A percentile compares a stretch with the other conserved stretches of the same genome.
Evolutionary conservation across 2,797 vertebrate genomes (phyloP).

Genomic region (Neostethus bicornis): DNA sequence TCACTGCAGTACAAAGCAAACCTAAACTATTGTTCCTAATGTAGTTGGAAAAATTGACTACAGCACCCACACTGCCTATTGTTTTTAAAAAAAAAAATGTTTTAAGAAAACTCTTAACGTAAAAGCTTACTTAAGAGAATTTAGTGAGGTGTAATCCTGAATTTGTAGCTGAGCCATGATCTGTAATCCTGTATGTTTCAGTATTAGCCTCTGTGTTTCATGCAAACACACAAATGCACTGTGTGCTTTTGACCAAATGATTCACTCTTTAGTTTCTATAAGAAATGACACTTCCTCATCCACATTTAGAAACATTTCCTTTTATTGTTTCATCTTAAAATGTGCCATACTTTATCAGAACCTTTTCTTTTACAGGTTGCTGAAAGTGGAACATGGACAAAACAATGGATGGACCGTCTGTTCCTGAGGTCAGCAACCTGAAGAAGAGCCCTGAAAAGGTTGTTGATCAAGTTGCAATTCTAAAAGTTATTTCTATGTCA

Average conservation of each 20-base stretch:
- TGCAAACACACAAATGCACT: constrained; percentile 8
- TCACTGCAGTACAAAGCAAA: not conserved
- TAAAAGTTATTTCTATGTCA: not conserved
- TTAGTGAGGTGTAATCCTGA: constrained; percentile 11
- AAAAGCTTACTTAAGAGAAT: too few species aligned
- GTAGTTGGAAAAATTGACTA: not conserved
- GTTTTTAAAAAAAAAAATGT: too few species aligned
- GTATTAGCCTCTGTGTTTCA: not conserved
- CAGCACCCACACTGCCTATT: too few species aligned
- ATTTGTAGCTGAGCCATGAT: constrained; percentile 12
- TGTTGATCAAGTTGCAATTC: constrained; percentile 24
- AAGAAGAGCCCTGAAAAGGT: constrained; percentile 58
- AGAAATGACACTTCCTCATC: constrained; percentile 26
- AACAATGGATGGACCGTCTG: constrained; percentile 1
- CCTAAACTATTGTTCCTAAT: not conserved
- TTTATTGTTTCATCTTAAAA: not conserved
- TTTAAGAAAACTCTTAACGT: constrained; percentile 14
- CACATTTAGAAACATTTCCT: constrained; percentile 12
- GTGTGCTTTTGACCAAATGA: constrained; percentile 34
- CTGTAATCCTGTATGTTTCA: constrained; percentile 9
- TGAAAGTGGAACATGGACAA: constrained; percentile 42
- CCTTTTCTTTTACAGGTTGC: constrained; percentile 39
- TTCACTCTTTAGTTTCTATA: constrained; percentile 11
- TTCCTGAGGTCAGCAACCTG: constrained; percentile 17
- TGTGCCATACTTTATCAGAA: constrained; percentile 14